These are phyloP conservation scores for Hylia prasina DNA, from an alignment of 2,113 vertebrate species.

Conservation along the genomic window DNA sequence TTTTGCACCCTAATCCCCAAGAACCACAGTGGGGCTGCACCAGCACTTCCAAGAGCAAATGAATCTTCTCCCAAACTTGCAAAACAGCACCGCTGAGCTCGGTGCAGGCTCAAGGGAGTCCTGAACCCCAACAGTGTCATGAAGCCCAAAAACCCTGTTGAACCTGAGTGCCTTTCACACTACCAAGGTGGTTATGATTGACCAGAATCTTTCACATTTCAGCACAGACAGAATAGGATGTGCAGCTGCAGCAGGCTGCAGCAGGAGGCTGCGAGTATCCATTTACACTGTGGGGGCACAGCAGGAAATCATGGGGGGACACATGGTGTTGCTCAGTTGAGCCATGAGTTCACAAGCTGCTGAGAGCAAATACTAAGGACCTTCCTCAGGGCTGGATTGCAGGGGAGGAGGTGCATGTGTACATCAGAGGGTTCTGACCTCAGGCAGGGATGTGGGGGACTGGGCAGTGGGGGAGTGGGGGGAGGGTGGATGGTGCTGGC, in stretches of 20 bases:
- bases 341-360: background rate
- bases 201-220: background rate
- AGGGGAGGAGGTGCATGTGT: background rate
- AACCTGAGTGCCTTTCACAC: background rate
- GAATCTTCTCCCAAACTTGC: background rate
- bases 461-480: too few species aligned
- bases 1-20: background rate
- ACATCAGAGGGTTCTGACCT: background rate
- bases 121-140: accelerated
- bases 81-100: background rate
- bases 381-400: background rate
- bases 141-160: background rate
- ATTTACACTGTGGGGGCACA: accelerated
- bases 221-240: background rate
- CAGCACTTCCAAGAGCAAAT: background rate
- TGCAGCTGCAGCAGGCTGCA: background rate
- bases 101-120: background rate
- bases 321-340: background rate
- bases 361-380: background rate
- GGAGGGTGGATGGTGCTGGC: background rate
- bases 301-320: background rate
- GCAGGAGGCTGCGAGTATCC: background rate
- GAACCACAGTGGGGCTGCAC: background rate
- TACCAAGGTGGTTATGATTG: accelerated
- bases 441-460: accelerated